Evolutionary conservation across 2,888 invertebrate genomes (phyloP), one percentile per base, ranked within the genome.

Genomic region (Masnerella sp.): DNA sequence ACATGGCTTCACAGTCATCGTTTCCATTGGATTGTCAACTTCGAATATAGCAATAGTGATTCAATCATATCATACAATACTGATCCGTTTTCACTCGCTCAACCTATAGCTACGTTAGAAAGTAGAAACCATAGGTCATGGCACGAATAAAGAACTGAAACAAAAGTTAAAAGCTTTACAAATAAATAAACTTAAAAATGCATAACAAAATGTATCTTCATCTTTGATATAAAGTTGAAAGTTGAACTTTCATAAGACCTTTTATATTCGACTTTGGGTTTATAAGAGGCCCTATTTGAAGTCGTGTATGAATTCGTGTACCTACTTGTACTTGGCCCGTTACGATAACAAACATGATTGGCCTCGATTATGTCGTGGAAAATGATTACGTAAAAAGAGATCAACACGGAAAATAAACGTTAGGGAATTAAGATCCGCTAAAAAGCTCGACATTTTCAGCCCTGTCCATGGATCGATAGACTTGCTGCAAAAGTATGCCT

Each of bases 401-500:
- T 62, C 62, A 56, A 56, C 36, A 14, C 28, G 20, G 20, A 47
- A 64, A 18, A 61, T 52, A 67, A 69, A 75, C 43, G 40, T 59
- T 45, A 67, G 25, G 42, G 30, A 65, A 70, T 83, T 78, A 85
- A 64, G 78, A 81, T 52, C 76, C 77, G 67, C 80, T 81, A 78
- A 86, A 86, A 32, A 87, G 81, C 78, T 85, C 86, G 17, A 84
- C 80, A 77, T 83, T 87, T 69, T 86, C 84, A 75, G 85, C 82
- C 32, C 81, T 83, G 73, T 85, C 85, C 85, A 85, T 86, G 64
- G 86, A 85, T 75, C 83, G 85, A 74, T 87, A 87, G 14, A 84
- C 84, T 78, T 84, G 86, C 85, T 85, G 79, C 54, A 82, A 84
- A 80, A 77, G 78, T 75, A 77, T 79, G 77, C 71, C 77, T 62